Conservation (phyloP, 2,888 invertebrate species). For the Germaria angustata region DNA sequence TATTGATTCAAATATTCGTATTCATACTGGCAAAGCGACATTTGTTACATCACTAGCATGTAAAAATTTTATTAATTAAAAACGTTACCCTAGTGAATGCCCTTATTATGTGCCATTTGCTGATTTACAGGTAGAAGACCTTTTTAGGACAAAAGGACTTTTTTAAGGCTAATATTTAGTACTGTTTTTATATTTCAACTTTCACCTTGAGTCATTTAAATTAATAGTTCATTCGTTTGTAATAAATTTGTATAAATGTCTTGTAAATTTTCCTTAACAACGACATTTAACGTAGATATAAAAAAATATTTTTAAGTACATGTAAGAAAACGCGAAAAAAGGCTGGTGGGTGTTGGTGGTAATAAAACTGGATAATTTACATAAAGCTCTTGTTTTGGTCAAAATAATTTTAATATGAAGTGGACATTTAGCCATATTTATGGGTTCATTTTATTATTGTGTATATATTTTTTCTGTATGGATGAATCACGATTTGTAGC, state of each 20-base stretch:
- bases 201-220: constrained; percentile 39
- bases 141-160: not conserved
- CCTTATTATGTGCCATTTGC: not conserved
- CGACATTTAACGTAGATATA: not conserved
- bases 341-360: not conserved
- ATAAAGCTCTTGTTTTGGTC: not conserved
- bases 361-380: not conserved
- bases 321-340: not conserved
- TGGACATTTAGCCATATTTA: not conserved
- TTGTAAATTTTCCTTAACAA: constrained; percentile 11
- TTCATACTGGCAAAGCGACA: no score
- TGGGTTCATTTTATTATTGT: not conserved
- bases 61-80: no score
- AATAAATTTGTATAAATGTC: constrained; percentile 31
- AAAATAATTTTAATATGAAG: not conserved
- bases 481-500: no score
- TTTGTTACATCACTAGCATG: no score
- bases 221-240: constrained; percentile 30
- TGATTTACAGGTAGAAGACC: constrained; percentile 17
- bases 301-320: not conserved
- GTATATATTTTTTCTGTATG: no score
- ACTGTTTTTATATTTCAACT: not conserved
- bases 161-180: not conserved
- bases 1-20: no score
- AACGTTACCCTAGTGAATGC: not conserved